Conservation (phyloP, 2,797 vertebrate genomes). For the Myotis planiceps region DNA sequence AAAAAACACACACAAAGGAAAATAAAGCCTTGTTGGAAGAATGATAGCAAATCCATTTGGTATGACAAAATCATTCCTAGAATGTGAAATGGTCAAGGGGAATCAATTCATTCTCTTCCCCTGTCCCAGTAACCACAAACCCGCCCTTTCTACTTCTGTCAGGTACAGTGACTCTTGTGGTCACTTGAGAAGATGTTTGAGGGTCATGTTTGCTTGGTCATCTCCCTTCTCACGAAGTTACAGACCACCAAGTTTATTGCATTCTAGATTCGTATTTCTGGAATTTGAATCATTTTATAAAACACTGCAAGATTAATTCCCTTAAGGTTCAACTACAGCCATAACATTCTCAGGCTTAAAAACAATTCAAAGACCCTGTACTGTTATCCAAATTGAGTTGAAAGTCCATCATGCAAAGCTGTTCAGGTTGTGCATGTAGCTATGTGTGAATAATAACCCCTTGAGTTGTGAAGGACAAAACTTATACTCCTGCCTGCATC, state of each 20-base stretch:
- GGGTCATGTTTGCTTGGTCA: neutral
- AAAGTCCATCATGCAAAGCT: neutral
- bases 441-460: neutral
- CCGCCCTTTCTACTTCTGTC: neutral
- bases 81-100: neutral
- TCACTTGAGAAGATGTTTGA: neutral
- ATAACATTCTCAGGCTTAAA: neutral
- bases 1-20: slow-evolving; percentile 16
- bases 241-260: neutral
- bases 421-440: neutral
- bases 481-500: rapidly evolving
- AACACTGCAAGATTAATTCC: neutral
- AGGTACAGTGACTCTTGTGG: neutral
- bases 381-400: neutral
- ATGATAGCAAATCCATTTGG: neutral
- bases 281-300: neutral
- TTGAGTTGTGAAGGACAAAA: neutral
- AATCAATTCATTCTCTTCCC: neutral
- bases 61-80: rapidly evolving
- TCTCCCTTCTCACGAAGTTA: neutral
- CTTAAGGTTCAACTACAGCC: neutral
- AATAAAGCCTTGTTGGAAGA: neutral
- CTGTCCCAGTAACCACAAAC: neutral
- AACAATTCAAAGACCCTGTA: neutral
- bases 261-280: neutral